Evolutionary conservation across 2,888 invertebrate genomes (phyloP), one percentile per base, ranked within the genome.

Genomic region (Mythimna pallens): DNA sequence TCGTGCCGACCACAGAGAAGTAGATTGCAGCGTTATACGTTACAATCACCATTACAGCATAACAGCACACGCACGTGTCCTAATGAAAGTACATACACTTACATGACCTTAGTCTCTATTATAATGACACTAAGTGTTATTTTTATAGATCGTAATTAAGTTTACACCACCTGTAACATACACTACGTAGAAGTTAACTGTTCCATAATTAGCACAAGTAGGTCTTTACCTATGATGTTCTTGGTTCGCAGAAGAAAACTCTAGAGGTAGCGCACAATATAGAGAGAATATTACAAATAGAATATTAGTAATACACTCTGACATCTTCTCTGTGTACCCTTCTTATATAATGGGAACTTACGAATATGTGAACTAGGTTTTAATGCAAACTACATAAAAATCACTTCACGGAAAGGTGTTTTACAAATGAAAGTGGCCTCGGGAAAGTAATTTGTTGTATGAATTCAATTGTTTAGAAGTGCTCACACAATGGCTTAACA

Each of bases 391-490:
- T 6, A 40, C 3, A 47, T 30, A 59, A 61, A 78, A 78, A 54
- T 40, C 52, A 30, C 22, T 70, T 47, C 22, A 14, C 47, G 22
- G 20, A 36, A 74, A 47, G 34, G 20, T 20, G 3, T 74, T 70
- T 59, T 36, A 78, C n/a, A 73, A 62, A 73, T 52, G 12, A 43
- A 62, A 58, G 20, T 4, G 55, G 50, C 57, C 40, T 50, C 25
- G n/a, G 4, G 34, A 58, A 79, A 52, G 43, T 36, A 25, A 20
- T 2, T 30, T 43, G 40, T 52, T 73, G 52, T 73, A 79, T 20
- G 52, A 58, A 73, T 58, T 63, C 20, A 79, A 63, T 79, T 73
- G 52, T 63, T 76, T 73, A 63, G 62, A 71, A 57, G 25, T 17
- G 47, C 40, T 43, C 43, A 22, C 34, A 58, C 25, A 63, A 43